phyloP scores from a whole-genome alignment of 2,113 vertebrate genomes.

The Saccopteryx leptura region DNA sequence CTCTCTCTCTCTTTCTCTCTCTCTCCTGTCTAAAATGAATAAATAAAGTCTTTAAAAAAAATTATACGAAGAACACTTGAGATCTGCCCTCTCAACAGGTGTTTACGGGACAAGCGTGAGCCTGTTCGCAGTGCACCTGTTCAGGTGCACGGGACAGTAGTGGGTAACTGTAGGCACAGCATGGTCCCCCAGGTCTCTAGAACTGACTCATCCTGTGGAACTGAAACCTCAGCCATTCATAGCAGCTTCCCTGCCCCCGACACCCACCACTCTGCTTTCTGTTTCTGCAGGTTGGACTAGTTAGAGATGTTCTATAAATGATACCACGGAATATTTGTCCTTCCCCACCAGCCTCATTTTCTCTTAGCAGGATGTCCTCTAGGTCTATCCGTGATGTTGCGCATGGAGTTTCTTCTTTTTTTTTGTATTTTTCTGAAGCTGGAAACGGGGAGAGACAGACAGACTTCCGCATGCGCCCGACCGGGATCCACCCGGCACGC shows the following conservation, averaged over 20 bases:
- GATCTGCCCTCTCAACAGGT: not conserved
- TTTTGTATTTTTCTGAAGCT: too few species aligned
- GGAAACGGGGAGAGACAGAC: too few species aligned
- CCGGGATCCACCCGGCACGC: too few species aligned
- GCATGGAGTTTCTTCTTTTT: not conserved
- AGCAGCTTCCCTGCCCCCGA: not conserved
- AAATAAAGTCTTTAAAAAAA: not conserved
- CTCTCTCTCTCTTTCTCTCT: too few species aligned
- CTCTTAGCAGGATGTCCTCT: accelerated
- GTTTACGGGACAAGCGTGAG: too few species aligned
- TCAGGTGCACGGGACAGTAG: too few species aligned
- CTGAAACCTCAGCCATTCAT: not conserved
- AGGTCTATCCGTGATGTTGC: too few species aligned
- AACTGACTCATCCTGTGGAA: not conserved
- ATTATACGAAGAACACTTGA: not conserved
- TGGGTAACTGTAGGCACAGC: accelerated
- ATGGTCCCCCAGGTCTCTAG: too few species aligned
- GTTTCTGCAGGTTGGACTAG: not conserved
- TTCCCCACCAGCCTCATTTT: not conserved
- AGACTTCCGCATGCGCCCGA: too few species aligned
- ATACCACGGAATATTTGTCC: not conserved
- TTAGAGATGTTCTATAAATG: accelerated
- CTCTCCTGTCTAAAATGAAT: too few species aligned
- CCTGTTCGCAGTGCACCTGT: not conserved
- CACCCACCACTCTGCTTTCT: not conserved